Base-by-base conservation (phyloP, 92 coral and sea anemone species). In the Porites rus region DNA sequence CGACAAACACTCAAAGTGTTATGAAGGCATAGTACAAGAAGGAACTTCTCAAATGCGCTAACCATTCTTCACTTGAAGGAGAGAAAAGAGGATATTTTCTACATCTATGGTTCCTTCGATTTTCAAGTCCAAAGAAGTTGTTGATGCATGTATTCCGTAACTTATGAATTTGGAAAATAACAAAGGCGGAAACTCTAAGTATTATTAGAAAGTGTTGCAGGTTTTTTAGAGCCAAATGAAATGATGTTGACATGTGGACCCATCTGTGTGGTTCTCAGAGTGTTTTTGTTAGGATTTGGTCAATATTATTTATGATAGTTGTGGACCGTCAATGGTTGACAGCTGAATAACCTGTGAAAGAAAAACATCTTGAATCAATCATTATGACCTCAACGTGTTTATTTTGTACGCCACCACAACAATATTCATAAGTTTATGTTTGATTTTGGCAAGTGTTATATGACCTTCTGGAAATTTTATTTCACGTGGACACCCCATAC, bases 21-120 rank as follows among this genome's bases (percentile, higher is more conserved):
- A 68, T 81, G 85, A 81, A 69, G 38, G 63, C 24, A 7, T 25
- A 21, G 10, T 72, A 81, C 76, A 69, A 54, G 77, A 81, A 70
- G 8, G 76, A 81, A 17, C 14, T 81, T 19, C 66, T 68, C 25
- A 70, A 28, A 25, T 50, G 46, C 66, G 76, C 76, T 7, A 81
- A 20, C 28, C n/a, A 8, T 79, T 53, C 62, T 10, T 19, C 73
- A 28, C 31, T 28, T 28, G 31, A 12, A 50, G 0, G 17, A 46
- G 51, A 19, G 24, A 13, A 22, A 4, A 20, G 19, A 50, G 18
- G 31, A 31, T 66, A 14, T 4, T 1, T 2, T 66, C 62, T 65
- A 2, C 20, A 20, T 4, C 20, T 13, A 38, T 22, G 2, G 19
- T 11, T 38, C 43, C 83, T 0, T 11, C 61, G 6, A 43, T 18